phyloP scores from a whole-genome alignment of 2,113 vertebrate species.

The Paratilapia polleni region DNA sequence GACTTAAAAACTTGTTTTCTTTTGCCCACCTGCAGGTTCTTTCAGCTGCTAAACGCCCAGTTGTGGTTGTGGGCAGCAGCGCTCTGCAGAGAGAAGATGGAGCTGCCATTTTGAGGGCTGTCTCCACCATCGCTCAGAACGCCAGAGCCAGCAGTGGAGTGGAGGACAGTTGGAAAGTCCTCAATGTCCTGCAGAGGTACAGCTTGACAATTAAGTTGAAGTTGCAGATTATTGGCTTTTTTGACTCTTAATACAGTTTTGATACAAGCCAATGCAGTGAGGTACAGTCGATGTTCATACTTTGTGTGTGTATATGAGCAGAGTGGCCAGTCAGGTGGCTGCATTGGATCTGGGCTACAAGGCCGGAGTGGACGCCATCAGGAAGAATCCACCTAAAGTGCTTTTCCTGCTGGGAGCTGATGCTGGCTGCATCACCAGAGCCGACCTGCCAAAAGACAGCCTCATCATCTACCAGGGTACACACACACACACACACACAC shows the following conservation, averaged over 20 bases:
- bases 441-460: conserved; percentile 91
- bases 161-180: conserved; percentile 90
- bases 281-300: neutral
- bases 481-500: conserved; percentile 5
- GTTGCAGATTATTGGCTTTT: neutral
- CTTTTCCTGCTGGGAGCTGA: conserved; percentile 95
- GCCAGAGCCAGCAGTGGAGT: conserved; percentile 85
- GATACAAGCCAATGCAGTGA: neutral
- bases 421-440: conserved; percentile 88
- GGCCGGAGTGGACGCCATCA: conserved; percentile 92
- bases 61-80: conserved; percentile 93
- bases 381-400: conserved; percentile 90
- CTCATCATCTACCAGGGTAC: conserved; percentile 96
- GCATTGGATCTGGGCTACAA: conserved; percentile 97
- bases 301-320: conserved; percentile 57
- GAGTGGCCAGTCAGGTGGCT: conserved; percentile 97
- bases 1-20: neutral
- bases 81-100: conserved; percentile 91
- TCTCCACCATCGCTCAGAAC: conserved; percentile 90
- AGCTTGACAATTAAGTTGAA: too few relatives aligned
- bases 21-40: conserved; percentile 78
- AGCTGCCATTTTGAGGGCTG: conserved; percentile 86
- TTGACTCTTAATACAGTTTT: too few relatives aligned
- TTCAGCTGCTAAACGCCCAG: conserved; percentile 85
- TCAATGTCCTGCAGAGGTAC: conserved; percentile 97